Evolutionary conservation across 92 coral and sea anemone genomes (phyloP).

Genomic region (Zoanthus sansibaricus): DNA sequence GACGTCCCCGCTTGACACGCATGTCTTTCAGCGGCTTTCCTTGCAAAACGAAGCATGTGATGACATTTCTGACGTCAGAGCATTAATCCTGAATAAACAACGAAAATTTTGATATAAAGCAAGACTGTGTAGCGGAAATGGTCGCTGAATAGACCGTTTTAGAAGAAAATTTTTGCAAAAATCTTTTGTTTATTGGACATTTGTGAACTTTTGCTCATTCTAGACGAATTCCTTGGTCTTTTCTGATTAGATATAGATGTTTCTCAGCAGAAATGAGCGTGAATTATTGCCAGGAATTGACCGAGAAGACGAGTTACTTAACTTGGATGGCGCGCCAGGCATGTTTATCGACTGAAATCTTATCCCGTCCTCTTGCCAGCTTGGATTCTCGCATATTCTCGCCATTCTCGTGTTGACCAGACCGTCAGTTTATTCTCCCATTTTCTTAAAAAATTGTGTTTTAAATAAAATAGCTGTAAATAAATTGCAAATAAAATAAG

Average conservation of each 20-base stretch:
- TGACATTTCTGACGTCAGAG: constrained; percentile 7
- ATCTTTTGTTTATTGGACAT: constrained; percentile 10
- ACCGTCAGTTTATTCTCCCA: constrained; percentile 10
- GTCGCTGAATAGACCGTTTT: constrained; percentile 25
- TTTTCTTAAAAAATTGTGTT: constrained; percentile 18
- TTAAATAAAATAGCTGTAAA: constrained; percentile 13
- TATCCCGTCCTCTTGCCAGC: constrained; percentile 22
- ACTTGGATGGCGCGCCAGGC: constrained; percentile 19
- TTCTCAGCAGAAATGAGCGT: constrained; percentile 21
- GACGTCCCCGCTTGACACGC: constrained; percentile 17
- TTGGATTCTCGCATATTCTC: constrained; percentile 17
- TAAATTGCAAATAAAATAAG: constrained; percentile 23
- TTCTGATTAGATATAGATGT: constrained; percentile 14
- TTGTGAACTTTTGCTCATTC: constrained; percentile 12
- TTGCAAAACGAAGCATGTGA: constrained; percentile 1
- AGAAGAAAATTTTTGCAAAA: constrained; percentile 15
- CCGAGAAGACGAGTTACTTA: constrained; percentile 8
- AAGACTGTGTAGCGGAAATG: constrained; percentile 18
- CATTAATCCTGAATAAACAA: constrained; percentile 23
- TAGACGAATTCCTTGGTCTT: not conserved
- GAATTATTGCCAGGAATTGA: constrained; percentile 12
- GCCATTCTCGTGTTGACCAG: constrained; percentile 4
- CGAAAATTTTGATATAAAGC: constrained; percentile 19
- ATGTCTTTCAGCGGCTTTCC: constrained; percentile 17
- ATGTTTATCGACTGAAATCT: constrained; percentile 26